Percentiles rank a stretch among this genome's conserved stretches.
phyloP scores from a whole-genome alignment of 2,113 vertebrate genomes.

The Periophthalmus modestus region DNA sequence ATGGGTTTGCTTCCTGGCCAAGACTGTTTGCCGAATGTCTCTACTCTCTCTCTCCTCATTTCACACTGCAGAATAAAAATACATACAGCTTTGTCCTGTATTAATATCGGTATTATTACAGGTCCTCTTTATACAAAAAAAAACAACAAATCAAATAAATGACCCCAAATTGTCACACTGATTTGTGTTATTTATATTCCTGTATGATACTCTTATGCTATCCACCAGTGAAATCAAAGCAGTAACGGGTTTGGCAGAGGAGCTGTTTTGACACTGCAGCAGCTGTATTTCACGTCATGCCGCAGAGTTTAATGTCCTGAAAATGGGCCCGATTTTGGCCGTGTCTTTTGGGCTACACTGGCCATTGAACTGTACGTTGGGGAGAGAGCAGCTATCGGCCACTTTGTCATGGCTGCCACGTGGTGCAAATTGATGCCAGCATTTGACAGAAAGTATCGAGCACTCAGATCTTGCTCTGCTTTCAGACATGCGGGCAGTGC shows the following conservation, averaged over 20 bases:
- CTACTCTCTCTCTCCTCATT: too few relatives aligned
- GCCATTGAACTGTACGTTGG: conserved; percentile 40
- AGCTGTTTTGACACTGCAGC: conserved; percentile 17
- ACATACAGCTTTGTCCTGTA: neutral
- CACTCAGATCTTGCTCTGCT: conserved; percentile 25
- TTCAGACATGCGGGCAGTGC: conserved; percentile 6
- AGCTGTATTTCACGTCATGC: conserved; percentile 13
- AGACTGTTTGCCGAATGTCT: too few relatives aligned
- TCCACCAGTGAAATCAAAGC: conserved; percentile 1
- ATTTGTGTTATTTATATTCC: neutral
- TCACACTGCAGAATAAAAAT: neutral
- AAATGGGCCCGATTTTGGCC: conserved; percentile 38
- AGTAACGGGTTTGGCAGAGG: conserved; percentile 7
- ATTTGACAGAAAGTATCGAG: conserved; percentile 36
- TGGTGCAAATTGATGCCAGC: conserved; percentile 30
- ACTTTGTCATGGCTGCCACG: conserved; percentile 50
- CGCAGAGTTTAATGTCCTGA: conserved; percentile 40
- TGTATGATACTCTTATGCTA: neutral
- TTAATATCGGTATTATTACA: neutral
- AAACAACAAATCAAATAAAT: neutral
- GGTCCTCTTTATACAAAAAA: neutral
- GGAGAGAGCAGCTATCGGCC: conserved; percentile 39
- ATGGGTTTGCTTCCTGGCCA: too few relatives aligned
- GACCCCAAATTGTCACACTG: neutral
- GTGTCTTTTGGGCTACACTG: conserved; percentile 43